Base-by-base conservation (phyloP, 2,797 vertebrate species). In the Sciaenops ocellatus region DNA sequence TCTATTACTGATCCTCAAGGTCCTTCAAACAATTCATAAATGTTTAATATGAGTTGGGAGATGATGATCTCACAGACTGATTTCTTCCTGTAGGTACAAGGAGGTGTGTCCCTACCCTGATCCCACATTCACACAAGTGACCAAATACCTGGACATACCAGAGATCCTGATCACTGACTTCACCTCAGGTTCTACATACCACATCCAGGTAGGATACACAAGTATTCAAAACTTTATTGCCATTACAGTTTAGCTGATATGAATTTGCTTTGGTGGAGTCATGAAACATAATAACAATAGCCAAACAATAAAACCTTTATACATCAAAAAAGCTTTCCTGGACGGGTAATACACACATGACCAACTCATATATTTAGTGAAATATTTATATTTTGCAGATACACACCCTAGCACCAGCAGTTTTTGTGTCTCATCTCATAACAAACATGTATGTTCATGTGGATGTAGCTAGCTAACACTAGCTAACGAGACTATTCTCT, bases 91-190 rank as follows among this genome's bases (percentile, higher is more conserved):
- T 20, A 94, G 94, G 82, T 99, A 98, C 85, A 98, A 97, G 86
- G 97, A 99, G 83, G 96, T 99, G 79, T 99, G 98, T 83, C 98
- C 98, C 0, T 98, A 98, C 86, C 95, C 96, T 4, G 96, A 98
- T 84, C 64, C 94, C 38, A 54, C 47, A 65, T 98, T 97, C 76
- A 97, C 95, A 42, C 95, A 96, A 86, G 94, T 96, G 64, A 93
- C 89, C 79, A 93, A 94, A 75, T 94, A 89, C 66, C 91, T 96
- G 64, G 96, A 97, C 13, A 92, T 96, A 80, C 92, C 96, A 82
- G 98, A 99, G 91, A 96, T 95, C 71, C 96, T 99, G 74, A 95
- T 99, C 54, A 99, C 97, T 67, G 97, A 92, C 76, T 96, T 99
- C 65, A 97, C 95, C 54, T 97, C 98, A 60, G 98, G 98, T 81